A percentile compares a stretch with the other conserved stretches of the same genome.
Evolutionary conservation across 2,888 invertebrate species (phyloP).

Genomic region (Litoditis marina): DNA sequence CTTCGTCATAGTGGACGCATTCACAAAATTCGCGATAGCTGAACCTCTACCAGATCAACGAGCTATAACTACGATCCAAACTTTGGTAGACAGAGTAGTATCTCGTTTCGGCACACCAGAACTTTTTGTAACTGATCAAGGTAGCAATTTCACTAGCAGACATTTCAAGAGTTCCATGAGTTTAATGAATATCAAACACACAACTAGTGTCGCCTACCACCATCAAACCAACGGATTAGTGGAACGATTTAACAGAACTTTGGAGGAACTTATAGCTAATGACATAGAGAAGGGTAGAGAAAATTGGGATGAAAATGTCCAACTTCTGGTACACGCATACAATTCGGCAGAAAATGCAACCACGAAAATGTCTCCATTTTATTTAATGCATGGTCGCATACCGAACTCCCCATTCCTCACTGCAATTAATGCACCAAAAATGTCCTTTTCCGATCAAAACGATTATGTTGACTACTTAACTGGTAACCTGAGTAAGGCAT

Average conservation of each 20-base stretch:
- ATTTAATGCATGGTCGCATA: slow-evolving; percentile 7
- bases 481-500: not conserved
- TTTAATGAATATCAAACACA: slow-evolving; percentile 4
- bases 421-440: not conserved
- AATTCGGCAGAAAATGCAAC: slow-evolving; percentile 2
- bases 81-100: not conserved
- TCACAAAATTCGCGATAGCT: slow-evolving; percentile 20
- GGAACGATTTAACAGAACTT: slow-evolving; percentile 9
- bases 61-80: not conserved
- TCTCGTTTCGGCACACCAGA: slow-evolving; percentile 7
- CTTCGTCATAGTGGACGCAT: slow-evolving; percentile 9
- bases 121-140: slow-evolving; percentile 1
- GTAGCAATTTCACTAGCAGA: slow-evolving; percentile 1
- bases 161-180: not conserved
- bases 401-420: not conserved
- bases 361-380: slow-evolving; percentile 3
- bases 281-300: too few relatives aligned
- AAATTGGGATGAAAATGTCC: slow-evolving; percentile 9
- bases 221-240: slow-evolving; percentile 14
- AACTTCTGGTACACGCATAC: slow-evolving; percentile 2
- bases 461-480: not conserved
- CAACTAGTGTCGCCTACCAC: slow-evolving; percentile 3
- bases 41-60: slow-evolving; percentile 10
- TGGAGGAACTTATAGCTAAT: not conserved
- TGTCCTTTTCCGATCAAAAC: not conserved